phyloP scores from a whole-genome alignment of 2,113 vertebrate genomes.

The Bubo bubo region DNA sequence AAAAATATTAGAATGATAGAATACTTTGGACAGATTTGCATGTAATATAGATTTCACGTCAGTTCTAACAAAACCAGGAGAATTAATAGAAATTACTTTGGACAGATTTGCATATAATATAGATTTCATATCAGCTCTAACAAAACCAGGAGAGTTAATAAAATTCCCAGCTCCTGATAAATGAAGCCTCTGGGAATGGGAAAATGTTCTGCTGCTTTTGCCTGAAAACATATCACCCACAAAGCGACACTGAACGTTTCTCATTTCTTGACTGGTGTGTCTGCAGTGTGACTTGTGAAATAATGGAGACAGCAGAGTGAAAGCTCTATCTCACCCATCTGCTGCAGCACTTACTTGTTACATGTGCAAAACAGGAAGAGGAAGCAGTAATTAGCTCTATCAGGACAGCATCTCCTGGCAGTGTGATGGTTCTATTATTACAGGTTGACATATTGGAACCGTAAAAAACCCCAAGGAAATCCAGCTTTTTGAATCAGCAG shows the following conservation, averaged over 20 bases:
- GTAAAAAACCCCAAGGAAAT: neutral
- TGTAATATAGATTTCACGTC: neutral
- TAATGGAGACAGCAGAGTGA: neutral
- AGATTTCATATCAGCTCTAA: neutral
- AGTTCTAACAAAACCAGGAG: neutral
- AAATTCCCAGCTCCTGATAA: neutral
- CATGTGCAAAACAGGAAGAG: neutral
- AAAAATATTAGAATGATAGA: neutral
- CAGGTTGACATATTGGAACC: neutral
- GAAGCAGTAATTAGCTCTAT: neutral
- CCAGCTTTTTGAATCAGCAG: neutral
- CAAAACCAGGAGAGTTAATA: neutral
- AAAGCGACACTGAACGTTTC: rapidly evolving
- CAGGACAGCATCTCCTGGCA: neutral
- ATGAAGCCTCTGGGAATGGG: rapidly evolving
- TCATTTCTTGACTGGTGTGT: neutral
- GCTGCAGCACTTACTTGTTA: neutral
- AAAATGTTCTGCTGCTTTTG: neutral
- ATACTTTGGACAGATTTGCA: neutral
- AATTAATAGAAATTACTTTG: neutral
- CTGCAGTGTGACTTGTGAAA: neutral
- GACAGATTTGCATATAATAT: neutral
- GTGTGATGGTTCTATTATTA: neutral
- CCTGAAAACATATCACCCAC: neutral
- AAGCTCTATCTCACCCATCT: neutral